These are phyloP conservation scores for Drosophila watanabei DNA, from an alignment of 1,140 invertebrate species.

Conservation along the genomic window DNA sequence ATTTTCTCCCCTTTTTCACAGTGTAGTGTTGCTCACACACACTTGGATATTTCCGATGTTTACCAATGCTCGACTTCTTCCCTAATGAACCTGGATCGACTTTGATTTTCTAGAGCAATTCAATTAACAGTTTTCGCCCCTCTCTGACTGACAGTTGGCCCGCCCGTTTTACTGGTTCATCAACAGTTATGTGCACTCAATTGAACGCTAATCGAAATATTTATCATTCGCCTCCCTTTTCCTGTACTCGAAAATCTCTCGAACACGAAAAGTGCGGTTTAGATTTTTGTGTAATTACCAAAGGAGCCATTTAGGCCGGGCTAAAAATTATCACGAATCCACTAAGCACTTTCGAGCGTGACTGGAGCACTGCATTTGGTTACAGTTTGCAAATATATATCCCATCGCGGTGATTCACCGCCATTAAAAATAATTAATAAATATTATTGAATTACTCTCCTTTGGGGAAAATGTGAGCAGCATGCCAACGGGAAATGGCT, in stretches of 20 bases:
- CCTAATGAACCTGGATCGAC: constrained; percentile 50
- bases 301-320: neutral
- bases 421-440: constrained; percentile 45
- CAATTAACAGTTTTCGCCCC: constrained; percentile 65
- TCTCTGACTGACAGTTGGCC: constrained; percentile 8
- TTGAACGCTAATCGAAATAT: constrained; percentile 76
- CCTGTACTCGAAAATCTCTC: constrained; percentile 20
- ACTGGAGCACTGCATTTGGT: constrained; percentile 9
- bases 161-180: constrained; percentile 38
- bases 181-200: constrained; percentile 76
- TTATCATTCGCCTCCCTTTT: constrained; percentile 31
- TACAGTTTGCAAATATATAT: constrained; percentile 20
- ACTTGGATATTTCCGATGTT: constrained; percentile 1
- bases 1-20: neutral
- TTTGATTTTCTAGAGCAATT: constrained; percentile 62
- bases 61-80: constrained; percentile 32
- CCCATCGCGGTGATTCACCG: constrained; percentile 7
- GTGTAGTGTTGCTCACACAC: neutral
- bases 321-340: constrained; percentile 37
- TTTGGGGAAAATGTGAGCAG: neutral
- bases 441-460: constrained; percentile 11
- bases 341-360: constrained; percentile 47
- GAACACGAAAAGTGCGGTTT: constrained; percentile 38
- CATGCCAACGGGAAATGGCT: neutral
- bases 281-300: constrained; percentile 44